Evolutionary conservation across 1,140 invertebrate genomes (phyloP), one percentile per base, ranked within the genome.

Genomic region (Pteromalus puparum): DNA sequence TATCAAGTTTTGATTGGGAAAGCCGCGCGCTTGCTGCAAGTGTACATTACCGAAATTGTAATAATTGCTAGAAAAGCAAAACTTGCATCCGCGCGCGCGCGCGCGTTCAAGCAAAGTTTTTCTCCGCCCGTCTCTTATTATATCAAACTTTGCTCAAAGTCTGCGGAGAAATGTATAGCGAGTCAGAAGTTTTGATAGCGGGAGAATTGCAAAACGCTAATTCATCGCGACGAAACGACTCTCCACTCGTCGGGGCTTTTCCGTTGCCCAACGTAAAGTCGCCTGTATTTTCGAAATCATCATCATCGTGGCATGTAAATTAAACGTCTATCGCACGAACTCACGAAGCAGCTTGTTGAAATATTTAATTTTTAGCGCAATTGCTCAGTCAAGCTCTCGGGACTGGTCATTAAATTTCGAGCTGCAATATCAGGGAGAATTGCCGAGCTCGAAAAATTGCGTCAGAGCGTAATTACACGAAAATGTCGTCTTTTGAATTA

Each of bases 1-100:
- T 78, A 67, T 28, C 18, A 78, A 65, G 34, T 68, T 68, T 42
- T 38, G 24, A 79, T 24, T 67, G 10, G 10, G 65, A 79, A 42
- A 67, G 34, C 21, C 53, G 53, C 53, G 21, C 3, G 30, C 30
- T n/a, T n/a, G 38, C 38, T 7, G 38, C 46, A 48, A 61, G 18
- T 61, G 53, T 61, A n/a, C 53, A 61, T 61, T 61, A 61, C 6
- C 53, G 53, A 3, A 61, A 61, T 61, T n/a, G 15, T 61, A 61
- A 61, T 61, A 61, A 61, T n/a, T n/a, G 53, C 53, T 61, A n/a
- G 18, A 61, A 61, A 61, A n/a, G 53, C 53, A 61, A 61, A 61
- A 61, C 53, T 61, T 61, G 53, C 53, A 61, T 13, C 48, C 5
- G 15, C 48, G 48, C 13, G 48, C 13, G 48, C 30, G 3, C 30